Base-by-base conservation (phyloP, 1,140 invertebrate genomes). In the Aphis craccivora region DNA sequence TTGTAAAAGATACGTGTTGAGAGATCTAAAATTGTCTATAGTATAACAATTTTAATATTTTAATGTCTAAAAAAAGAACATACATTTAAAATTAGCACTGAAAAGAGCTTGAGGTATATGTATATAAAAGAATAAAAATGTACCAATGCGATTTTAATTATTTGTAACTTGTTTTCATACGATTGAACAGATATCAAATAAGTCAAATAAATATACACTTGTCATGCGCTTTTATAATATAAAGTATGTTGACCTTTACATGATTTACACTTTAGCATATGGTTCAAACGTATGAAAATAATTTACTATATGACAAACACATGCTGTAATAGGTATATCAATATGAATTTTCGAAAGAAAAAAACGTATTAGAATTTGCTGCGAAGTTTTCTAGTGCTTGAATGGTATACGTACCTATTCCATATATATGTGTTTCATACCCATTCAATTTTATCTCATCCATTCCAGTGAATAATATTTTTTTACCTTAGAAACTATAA, bases 381-480 rank as follows among this genome's bases (percentile, higher is more conserved):
- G 20, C 22, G 22, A 87, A 87, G 86, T 87, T 87, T 48, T 11
- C 18, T 48, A 11, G 23, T 48, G 30, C 30, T 45, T 87, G 86
- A 87, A 48, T n/a, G 22, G 86, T 48, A 48, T 40, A 76, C n/a
- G 20, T 7, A 53, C 5, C 40, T 43, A 87, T 25, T 48, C 81
- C 37, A 6, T 11, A 14, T 84, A 43, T 22, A 40, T 87, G 23
- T 87, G 11, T 87, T 87, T n/a, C 30, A 20, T n/a, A 48, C 86
- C 86, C 86, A 87, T 87, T 48, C 25, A 87, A 87, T 87, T 87
- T 87, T 87, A 87, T 87, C 86, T 87, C 45, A 48, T 87, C 45
- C 86, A 87, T 87, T 87, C 30, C 86, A 48, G 43, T 87, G 45
- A 87, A 45, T 87, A 87, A 48, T 48, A 87, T 87, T 14, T 87